A percentile compares a stretch with the other conserved stretches of the same genome.
These are phyloP conservation scores for Gymnosoma rotundatum DNA, from an alignment of 2,888 invertebrate genomes.

Conservation along the genomic window DNA sequence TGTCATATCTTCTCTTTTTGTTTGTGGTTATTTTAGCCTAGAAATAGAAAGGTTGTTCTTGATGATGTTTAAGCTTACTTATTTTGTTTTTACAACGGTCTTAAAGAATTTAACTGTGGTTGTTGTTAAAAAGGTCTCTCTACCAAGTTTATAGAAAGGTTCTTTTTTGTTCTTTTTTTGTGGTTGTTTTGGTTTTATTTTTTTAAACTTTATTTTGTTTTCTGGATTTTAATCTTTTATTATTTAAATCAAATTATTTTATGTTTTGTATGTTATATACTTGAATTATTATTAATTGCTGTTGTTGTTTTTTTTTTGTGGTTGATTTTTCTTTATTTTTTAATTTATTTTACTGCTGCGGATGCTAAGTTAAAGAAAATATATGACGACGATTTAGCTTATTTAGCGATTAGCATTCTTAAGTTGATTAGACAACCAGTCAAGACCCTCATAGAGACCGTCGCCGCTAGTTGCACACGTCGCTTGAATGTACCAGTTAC, in stretches of 20 bases:
- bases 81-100: constrained; percentile 45
- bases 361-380: constrained; percentile 69
- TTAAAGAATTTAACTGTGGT: constrained; percentile 40
- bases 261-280: constrained; percentile 62
- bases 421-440: constrained; percentile 99
- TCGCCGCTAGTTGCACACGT: constrained; percentile 99
- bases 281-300: constrained; percentile 58
- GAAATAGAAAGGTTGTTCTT: constrained; percentile 42
- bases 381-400: constrained; percentile 68
- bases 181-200: constrained; percentile 68
- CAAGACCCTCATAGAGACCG: constrained; percentile 99
- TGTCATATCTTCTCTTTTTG: constrained; percentile 18
- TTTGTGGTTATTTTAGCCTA: constrained; percentile 37
- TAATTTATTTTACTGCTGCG: constrained; percentile 64
- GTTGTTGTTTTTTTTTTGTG: constrained; percentile 66
- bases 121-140: constrained; percentile 51
- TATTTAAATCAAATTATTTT: constrained; percentile 74
- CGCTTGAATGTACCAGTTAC: constrained; percentile 98
- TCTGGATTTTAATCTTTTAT: constrained; percentile 69
- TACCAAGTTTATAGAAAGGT: constrained; percentile 52
- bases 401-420: constrained; percentile 98
- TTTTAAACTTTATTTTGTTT: constrained; percentile 62
- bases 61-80: constrained; percentile 39
- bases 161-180: constrained; percentile 38
- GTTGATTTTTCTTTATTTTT: constrained; percentile 72